These are phyloP conservation scores for Pedionomus torquatus DNA, from an alignment of 2,113 vertebrate species.

Conservation along the genomic window DNA sequence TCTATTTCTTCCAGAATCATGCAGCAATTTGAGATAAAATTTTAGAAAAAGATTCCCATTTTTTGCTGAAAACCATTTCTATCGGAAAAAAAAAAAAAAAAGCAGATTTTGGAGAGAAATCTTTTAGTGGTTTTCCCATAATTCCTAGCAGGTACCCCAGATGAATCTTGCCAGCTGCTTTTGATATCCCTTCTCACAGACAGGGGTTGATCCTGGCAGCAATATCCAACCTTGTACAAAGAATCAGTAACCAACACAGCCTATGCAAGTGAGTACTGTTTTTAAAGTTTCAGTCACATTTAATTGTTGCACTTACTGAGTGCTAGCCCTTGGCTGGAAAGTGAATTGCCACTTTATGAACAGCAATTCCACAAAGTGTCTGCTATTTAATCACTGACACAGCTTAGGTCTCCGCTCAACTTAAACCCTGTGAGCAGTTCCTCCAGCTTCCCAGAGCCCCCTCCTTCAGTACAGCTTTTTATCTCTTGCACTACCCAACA, in stretches of 20 bases:
- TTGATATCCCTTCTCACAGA: not conserved
- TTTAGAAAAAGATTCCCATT: not conserved
- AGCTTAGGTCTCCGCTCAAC: not conserved
- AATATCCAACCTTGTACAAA: not conserved
- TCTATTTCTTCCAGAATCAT: not conserved
- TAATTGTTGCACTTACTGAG: not conserved
- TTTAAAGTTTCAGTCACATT: not conserved
- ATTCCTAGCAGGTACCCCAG: not conserved
- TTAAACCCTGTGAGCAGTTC: not conserved
- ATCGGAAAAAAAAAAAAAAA: not conserved
- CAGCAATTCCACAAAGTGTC: not conserved
- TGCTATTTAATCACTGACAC: not conserved
- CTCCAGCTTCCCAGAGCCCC: not conserved
- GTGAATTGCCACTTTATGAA: not conserved
- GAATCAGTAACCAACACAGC: not conserved
- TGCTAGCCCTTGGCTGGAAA: not conserved
- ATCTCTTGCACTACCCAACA: not conserved
- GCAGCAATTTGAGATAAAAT: not conserved
- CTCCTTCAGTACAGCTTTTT: not conserved
- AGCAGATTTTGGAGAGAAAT: not conserved
- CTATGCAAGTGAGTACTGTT: not conserved
- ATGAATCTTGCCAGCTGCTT: not conserved
- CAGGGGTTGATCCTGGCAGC: not conserved
- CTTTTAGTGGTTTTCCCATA: not conserved
- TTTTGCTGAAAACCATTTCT: not conserved